Evolutionary conservation across 2,888 invertebrate species (phyloP), one percentile per base, ranked within the genome.

Genomic region (Himalopsyche anomala): DNA sequence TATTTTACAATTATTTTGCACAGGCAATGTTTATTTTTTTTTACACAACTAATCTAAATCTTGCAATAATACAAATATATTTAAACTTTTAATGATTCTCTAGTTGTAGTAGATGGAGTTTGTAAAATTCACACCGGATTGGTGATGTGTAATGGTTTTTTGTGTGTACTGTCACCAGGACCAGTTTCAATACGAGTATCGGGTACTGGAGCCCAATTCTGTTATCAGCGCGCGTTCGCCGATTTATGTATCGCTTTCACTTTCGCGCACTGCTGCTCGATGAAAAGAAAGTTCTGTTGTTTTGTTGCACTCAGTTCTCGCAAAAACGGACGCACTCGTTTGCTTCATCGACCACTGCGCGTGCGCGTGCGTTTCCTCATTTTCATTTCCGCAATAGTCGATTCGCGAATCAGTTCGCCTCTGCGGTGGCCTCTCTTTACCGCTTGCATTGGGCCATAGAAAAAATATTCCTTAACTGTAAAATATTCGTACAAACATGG

Each of bases 371-470:
- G 82, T 86, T 86, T 82, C 85, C 83, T 81, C 85, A 56, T 83
- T 80, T 86, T 83, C 86, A 84, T 88, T 88, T 88, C 87, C 87
- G 86, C 86, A 81, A 85, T 86, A 17, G 55, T 36, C 45, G 38
- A 74, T 74, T 36, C 74, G 74, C 74, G 74, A 36, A 74, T 74
- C 38, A 28, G 11, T 45, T 12, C 51, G 28, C 42, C 51, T 17
- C 81, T 38, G 40, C 17, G 38, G 81, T 81, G 42, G 9, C 56
- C 55, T 9, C 38, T 51, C 36, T 62, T 54, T 83, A 56, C 19
- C 17, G 82, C 51, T 38, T 38, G 5, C 28, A 5, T 28, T 19
- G 51, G 51, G 12, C 51, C 15, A 15, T 51, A 15, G 15, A 51
- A 51, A n/a, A 15, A 51, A 15, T 51, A 51, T 51, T 51, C 15